phyloP scores from a whole-genome alignment of 2,113 vertebrate species.

The Alligator sinensis region DNA sequence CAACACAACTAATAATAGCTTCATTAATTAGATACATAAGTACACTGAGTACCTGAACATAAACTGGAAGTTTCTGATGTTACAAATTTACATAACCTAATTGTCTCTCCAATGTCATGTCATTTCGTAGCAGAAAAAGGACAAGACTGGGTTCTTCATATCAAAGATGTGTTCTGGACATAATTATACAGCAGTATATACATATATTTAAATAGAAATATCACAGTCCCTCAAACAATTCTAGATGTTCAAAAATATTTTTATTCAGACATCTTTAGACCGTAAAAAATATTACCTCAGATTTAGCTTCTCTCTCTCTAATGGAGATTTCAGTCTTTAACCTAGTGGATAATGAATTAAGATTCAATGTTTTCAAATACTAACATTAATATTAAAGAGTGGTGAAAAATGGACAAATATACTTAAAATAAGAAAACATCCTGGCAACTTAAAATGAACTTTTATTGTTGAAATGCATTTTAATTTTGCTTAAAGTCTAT shows the following conservation, averaged over 20 bases:
- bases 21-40: background rate
- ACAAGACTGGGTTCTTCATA: background rate
- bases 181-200: fast-evolving
- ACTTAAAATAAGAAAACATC: background rate
- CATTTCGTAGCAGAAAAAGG: background rate
- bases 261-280: background rate
- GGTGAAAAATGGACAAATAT: background rate
- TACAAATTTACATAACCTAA: background rate
- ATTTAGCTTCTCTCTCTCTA: slow-evolving; percentile 41
- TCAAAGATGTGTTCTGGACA: background rate
- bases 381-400: background rate
- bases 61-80: background rate
- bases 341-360: slow-evolving; percentile 67
- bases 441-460: background rate
- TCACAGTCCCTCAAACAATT: background rate
- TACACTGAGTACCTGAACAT: background rate
- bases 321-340: slow-evolving; percentile 54
- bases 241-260: background rate
- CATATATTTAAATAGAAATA: background rate
- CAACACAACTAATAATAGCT: background rate
- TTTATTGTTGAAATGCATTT: background rate
- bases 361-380: slow-evolving; percentile 34
- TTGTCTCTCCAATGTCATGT: background rate
- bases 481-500: background rate
- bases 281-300: slow-evolving; percentile 59